These are phyloP conservation scores for Rotaria socialis DNA, from an alignment of 2,888 invertebrate species.

Conservation along the genomic window DNA sequence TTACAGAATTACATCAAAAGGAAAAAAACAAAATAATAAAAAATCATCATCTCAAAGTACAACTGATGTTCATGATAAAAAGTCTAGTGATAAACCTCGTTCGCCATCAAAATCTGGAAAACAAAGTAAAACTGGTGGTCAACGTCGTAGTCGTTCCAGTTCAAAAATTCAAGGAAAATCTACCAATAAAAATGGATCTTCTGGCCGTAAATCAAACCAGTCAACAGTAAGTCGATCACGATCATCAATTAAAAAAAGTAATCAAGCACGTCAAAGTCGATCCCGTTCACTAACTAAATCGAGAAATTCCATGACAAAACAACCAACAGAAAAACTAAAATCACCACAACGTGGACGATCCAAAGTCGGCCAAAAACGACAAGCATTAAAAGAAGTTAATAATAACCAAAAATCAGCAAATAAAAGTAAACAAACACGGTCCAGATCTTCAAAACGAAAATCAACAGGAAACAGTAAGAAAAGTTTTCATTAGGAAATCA, in stretches of 20 bases:
- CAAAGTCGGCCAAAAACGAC: background rate
- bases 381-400: background rate
- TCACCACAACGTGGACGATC: background rate
- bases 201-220: background rate
- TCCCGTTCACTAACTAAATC: background rate
- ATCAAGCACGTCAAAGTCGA: too few relatives aligned
- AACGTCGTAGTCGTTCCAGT: background rate
- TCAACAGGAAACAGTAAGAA: background rate
- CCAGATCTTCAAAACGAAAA: background rate
- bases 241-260: background rate
- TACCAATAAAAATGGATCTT: background rate
- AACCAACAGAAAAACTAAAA: background rate
- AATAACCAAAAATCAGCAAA: background rate
- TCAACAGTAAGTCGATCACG: background rate
- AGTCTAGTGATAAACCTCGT: background rate
- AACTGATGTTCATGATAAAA: too few relatives aligned
- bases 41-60: background rate
- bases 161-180: background rate
- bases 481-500: too few relatives aligned
- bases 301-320: background rate
- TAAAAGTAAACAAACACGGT: background rate
- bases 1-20: background rate
- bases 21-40: background rate
- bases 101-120: background rate
- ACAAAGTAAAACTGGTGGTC: background rate